Evolutionary conservation across 2,113 vertebrate species (phyloP), one percentile per base, ranked within the genome.

Genomic region (Ondatra zibethicus): DNA sequence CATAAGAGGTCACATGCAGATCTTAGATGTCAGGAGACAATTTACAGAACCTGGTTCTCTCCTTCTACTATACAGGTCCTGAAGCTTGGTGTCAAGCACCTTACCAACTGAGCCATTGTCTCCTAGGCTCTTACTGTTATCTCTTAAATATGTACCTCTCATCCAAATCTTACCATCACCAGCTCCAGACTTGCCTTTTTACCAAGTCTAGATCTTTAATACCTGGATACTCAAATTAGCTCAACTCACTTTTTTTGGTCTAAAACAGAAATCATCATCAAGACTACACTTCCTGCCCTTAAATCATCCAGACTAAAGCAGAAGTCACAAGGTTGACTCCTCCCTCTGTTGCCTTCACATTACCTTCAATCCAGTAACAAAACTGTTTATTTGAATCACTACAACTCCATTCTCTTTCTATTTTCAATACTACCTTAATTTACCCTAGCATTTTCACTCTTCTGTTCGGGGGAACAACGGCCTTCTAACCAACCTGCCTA

Each of bases 191-290:
- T 92, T 50, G 78, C 45, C 47, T 76, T 88, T 47, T 73, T 92
- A 78, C 10, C 31, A 58, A n/a, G 27, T 87, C 36, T 75, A 96
- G 7, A 94, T 55, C 14, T 93, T 94, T 58, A 91, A 84, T 4
- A 87, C 27, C 33, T 94, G 7, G 17, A 85, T 12, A 87, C 58
- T 76, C n/a, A 73, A 63, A 27, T 33, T 47, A 92, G 13, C 27
- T 93, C 52, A 96, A 96, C 27, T 96, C 70, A 92, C 94, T 77
- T 47, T 72, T 82, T 88, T 72, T n/a, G 50, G 45, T 87, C 45
- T 78, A 97, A 89, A 86, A 86, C 23, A 89, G 72, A 89, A 92
- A 39, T 66, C 52, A 68, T 8, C 12, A 11, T 78, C 68, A 63
- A 95, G 91, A 95, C 16, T 68, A 19, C 58, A 72, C 73, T 87